Base-by-base conservation (phyloP, 2,797 vertebrate genomes). In the Hemibagrus guttatus region DNA sequence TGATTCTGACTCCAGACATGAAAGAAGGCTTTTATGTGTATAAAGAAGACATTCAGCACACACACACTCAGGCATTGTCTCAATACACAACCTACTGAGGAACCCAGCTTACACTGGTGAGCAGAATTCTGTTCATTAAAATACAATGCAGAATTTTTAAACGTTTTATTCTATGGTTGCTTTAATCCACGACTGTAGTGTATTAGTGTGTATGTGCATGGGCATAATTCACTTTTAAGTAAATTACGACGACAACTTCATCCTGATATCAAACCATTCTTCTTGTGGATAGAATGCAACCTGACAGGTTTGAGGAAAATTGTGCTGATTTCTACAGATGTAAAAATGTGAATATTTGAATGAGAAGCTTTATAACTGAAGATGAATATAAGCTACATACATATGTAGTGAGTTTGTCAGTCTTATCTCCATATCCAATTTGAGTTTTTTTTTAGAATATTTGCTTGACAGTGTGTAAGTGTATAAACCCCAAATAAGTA, bases 1-100 rank as follows among this genome's bases (percentile, higher is more conserved):
- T 96, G 95, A 96, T 94, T 92, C 90, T 46, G 90, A 91, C 89
- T 89, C n/a, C 59, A 69, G 84, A 23, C 88, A 93, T 95, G 94
- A 95, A 95, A 94, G 92, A 89, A 84, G 42, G 85, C 90, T 90
- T 94, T 95, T 89, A 92, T 91, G 75, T 42, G 89, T 86, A 86
- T 86, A 54, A 68, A 87, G 86, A 89, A 88, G 79, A 82, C 88
- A 82, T 90, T 91, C 85, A 56, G 35, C 23, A 26, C 78, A 54
- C 46, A 56, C 80, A 87, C 84, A 61, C 82, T 28, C 64, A 28
- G 82, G 26, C 54, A 42, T 90, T 3, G 26, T 56, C 35, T 84
- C 84, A 59, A 8, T 85, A 66, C 83, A 89, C 84, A 78, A 72
- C 74, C 46, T 42, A 46, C 83, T 90, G 86, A 58, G 84, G 82